Conservation (phyloP, 2,888 invertebrate genomes). For the Resseliella maxima region DNA sequence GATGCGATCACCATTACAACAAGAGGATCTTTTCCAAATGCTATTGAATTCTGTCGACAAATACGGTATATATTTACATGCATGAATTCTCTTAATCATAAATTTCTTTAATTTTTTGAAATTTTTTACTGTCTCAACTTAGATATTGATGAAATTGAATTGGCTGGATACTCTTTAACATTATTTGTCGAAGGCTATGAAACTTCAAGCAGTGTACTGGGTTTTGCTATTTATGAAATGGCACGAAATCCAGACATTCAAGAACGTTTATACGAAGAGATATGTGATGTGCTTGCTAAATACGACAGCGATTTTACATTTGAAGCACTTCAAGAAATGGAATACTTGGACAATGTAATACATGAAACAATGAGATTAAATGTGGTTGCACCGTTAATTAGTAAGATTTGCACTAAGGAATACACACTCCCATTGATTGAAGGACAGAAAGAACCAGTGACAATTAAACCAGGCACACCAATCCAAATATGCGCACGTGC, state of each 20-base stretch:
- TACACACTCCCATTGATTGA: constrained; percentile 54
- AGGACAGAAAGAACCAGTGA: constrained; percentile 58
- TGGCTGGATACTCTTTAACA: constrained; percentile 29
- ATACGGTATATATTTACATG: constrained; percentile 29
- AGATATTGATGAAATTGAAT: constrained; percentile 49
- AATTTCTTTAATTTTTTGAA: not conserved
- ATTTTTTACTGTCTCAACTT: too few relatives aligned
- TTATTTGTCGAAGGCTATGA: constrained; percentile 56
- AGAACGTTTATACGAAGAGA: constrained; percentile 68
- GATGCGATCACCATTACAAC: constrained; percentile 64
- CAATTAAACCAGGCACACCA: constrained; percentile 62
- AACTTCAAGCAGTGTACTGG: constrained; percentile 51
- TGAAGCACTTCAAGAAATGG: constrained; percentile 71
- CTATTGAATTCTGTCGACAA: constrained; percentile 48
- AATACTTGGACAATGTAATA: constrained; percentile 71
- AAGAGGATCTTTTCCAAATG: constrained; percentile 61
- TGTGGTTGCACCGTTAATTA: constrained; percentile 60
- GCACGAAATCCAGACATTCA: constrained; percentile 70
- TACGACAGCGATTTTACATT: constrained; percentile 69
- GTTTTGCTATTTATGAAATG: constrained; percentile 61
- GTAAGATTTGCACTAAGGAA: constrained; percentile 59
- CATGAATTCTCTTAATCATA: too few relatives aligned
- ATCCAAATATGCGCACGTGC: constrained; percentile 63
- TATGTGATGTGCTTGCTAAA: constrained; percentile 66
- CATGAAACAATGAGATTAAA: constrained; percentile 62